phyloP scores from a whole-genome alignment of 2,888 invertebrate genomes.

The Glaucopsyche alexis region DNA sequence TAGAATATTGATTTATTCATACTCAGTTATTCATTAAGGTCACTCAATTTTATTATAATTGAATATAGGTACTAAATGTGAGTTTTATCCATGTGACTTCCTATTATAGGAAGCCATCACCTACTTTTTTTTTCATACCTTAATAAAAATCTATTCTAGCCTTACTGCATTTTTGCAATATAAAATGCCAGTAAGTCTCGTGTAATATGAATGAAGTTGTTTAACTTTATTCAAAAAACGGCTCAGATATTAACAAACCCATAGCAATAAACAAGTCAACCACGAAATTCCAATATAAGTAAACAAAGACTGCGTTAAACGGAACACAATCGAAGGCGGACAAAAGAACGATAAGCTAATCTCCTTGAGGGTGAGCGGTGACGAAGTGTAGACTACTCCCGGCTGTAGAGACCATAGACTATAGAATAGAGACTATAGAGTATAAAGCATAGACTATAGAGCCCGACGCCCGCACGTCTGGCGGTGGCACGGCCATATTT shows the following conservation, averaged over 20 bases:
- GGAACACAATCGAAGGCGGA: slow-evolving; percentile 61
- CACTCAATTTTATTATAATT: neutral
- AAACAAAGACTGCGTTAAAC: slow-evolving; percentile 65
- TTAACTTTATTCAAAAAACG: neutral
- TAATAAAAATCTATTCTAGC: no score
- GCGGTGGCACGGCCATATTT: slow-evolving; percentile 70
- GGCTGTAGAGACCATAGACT: slow-evolving; percentile 39
- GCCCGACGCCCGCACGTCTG: slow-evolving; percentile 63
- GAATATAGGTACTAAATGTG: neutral
- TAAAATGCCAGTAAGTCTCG: neutral
- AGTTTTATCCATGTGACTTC: no score
- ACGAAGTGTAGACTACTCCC: slow-evolving; percentile 48
- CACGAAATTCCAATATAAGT: slow-evolving; percentile 37
- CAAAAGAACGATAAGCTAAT: slow-evolving; percentile 68
- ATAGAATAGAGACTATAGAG: slow-evolving; percentile 45
- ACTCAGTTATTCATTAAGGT: neutral
- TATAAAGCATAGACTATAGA: slow-evolving; percentile 44
- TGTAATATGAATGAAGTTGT: neutral
- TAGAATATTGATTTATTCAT: slow-evolving; percentile 23
- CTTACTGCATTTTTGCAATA: neutral
- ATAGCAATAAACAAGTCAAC: neutral
- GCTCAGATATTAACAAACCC: neutral
- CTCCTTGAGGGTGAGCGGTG: slow-evolving; percentile 60
- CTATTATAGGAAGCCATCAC: no score
- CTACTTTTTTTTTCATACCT: no score